Base-by-base conservation (phyloP, 2,113 vertebrate genomes). In the Atractosteus spatula region DNA sequence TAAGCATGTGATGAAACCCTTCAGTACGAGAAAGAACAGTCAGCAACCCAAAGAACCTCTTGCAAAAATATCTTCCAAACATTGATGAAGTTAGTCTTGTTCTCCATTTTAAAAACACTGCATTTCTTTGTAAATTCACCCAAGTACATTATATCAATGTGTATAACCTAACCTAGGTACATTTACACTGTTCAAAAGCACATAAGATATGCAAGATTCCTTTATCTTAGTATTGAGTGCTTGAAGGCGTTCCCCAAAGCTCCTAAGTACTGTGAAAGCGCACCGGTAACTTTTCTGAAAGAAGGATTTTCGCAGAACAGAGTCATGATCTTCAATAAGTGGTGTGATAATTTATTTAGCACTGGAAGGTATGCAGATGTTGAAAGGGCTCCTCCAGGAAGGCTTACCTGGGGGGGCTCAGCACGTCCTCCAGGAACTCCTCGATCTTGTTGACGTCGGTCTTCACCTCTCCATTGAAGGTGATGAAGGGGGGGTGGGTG, bases 391-490 rank as follows among this genome's bases (percentile, higher is more conserved):
- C 5, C 29, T 42, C 41, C 67, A 54, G 51, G 71, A 66, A 71
- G 68, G 88, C 96, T 94, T 81, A 99, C 97, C 97, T 98, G 79
- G 97, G 97, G 73, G 97, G 97, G 84, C 92, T 93, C 71, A 99
- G 92, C 73, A 98, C 88, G 68, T 98, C 96, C 87, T 99, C 97
- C 57, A 99, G 95, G 78, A 99, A 99, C 88, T 99, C 97, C 82
- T 99, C 97, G 56, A 99, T 98, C 90, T 99, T 99, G 89, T 99
- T 99, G 76, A 99, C 96, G 51, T 99, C 97, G 0, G 97, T 99
- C 87, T 92, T 99, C 83, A 99, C 97, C 78, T 99, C 97, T 10
- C 91, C 94, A 4, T 99, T 98, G 85, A 92, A 99, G 41, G 97
- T 99, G 84, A 99, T 93, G 86, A 99, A 99, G 70, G 97, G 97